phyloP scores from a whole-genome alignment of 2,888 invertebrate genomes.

The Agriopis marginaria region DNA sequence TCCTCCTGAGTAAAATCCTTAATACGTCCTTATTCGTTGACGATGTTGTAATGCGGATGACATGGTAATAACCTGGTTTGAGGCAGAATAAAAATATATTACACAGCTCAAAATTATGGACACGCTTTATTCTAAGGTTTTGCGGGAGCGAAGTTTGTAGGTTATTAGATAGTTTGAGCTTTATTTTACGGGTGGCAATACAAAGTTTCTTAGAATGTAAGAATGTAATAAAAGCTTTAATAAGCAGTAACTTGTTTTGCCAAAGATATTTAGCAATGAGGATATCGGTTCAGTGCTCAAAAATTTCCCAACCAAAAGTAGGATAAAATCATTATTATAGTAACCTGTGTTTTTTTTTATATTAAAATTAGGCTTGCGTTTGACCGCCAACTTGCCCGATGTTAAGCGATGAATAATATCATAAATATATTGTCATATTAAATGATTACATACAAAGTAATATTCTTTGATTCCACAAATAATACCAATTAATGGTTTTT shows the following conservation, averaged over 20 bases:
- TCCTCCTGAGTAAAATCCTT: background rate
- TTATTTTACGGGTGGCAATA: slow-evolving; percentile 9
- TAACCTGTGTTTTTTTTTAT: too few species aligned
- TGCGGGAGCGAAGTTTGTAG: slow-evolving; percentile 9
- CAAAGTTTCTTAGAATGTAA: slow-evolving; percentile 8
- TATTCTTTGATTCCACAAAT: too few species aligned
- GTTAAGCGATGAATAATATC: too few species aligned
- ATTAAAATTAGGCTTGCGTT: too few species aligned
- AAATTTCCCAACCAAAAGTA: too few species aligned
- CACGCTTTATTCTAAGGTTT: slow-evolving; percentile 17
- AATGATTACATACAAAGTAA: too few species aligned
- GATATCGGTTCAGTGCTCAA: too few species aligned
- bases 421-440: too few species aligned
- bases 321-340: too few species aligned
- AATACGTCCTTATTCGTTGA: slow-evolving; percentile 18
- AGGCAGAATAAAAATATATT: slow-evolving; percentile 26
- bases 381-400: too few species aligned
- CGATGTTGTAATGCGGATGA: slow-evolving; percentile 30
- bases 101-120: slow-evolving; percentile 13
- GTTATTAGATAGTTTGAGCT: slow-evolving; percentile 18
- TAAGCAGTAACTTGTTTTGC: background rate
- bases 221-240: background rate
- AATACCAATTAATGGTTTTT: too few species aligned
- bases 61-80: slow-evolving; percentile 31
- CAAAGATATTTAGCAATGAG: background rate